Base-by-base conservation (phyloP, 2,797 vertebrate species). In the Mormyrops boulengeri region DNA sequence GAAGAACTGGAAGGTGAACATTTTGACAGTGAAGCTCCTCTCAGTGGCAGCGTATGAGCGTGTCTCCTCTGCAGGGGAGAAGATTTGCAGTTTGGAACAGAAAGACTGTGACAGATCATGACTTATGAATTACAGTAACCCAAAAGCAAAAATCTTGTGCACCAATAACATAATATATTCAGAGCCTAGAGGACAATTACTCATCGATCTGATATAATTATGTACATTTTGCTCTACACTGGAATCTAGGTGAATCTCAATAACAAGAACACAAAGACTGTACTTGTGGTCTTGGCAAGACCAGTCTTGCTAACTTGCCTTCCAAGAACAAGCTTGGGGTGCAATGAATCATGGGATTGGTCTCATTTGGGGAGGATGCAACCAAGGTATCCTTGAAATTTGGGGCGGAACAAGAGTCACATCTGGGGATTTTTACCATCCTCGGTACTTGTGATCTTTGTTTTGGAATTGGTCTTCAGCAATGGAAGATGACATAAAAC, bases 1-100 rank as follows among this genome's bases (percentile, higher is more conserved):
- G 84, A 99, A 98, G 95, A 99, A 99, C 94, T 99, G 98, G 94
- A 99, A 97, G 34, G 94, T 97, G 96, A 99, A 99, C 95, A 99
- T 96, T 95, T 98, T 98, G 89, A 97, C 66, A 0, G 97, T 97
- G 94, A 99, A 98, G 93, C 93, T 98, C 88, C 95, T 97, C 94
- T 99, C 98, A 0, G 91, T 92, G 89, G 97, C 96, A 0, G 95
- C 94, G 90, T 95, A 96, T 0, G 97, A 97, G 91, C 96, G 95
- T 0, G 96, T 96, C 87, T 97, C 92, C 95, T 99, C 98, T 99
- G 93, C 41, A 89, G 88, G 55, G 19, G 38, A 62, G 22, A 50
- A 5, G 22, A 19, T 19, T 77, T 84, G 41, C 41, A 49, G 19
- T 8, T 87, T 87, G 14, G 22, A 87, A 55, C 14, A 55, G 12